Base-by-base conservation (phyloP, 2,113 vertebrate species). In the Macrotus californicus region DNA sequence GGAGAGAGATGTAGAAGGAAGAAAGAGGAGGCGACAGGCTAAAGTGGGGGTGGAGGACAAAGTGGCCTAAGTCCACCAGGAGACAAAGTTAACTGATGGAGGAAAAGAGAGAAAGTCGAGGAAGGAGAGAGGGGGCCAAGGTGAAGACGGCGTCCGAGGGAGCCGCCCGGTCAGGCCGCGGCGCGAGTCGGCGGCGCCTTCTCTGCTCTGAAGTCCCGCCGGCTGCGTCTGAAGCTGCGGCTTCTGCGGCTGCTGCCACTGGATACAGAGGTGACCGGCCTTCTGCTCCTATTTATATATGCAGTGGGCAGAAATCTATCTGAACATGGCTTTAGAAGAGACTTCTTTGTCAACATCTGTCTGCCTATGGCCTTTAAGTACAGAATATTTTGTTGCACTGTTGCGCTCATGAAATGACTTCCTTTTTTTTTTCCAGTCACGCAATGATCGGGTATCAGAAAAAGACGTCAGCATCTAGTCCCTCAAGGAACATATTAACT, bases 381-480 rank as follows among this genome's bases (percentile, higher is more conserved):
- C 96, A 98, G 99, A 99, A 98, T 99, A 99, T 98, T 98, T 99
- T 98, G 99, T 98, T 98, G 96, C 96, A 98, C 98, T 97, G 99
- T 98, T 98, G 98, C 98, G 98, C 98, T 98, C 99, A 98, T 98
- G 98, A 98, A 98, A 98, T 98, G 98, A 98, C 98, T 98, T 99
- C 98, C 98, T 98, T 98, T 98, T 96, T 98, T 93, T 98, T 98
- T 98, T 96, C 93, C 97, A 98, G 98, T 98, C 99, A 98, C 98
- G 99, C 99, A 99, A 99, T 99, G 99, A 99, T 99, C 98, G 97
- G 97, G 98, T 98, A 99, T 99, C 98, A 98, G 98, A 98, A 98
- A 98, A 98, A 98, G 99, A 99, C 99, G 99, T 99, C 99, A 99
- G 99, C 99, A 99, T 98, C 98, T 98, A 98, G 98, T 99, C 99